phyloP scores from a whole-genome alignment of 2,888 invertebrate species.

The Arctia plantaginis region DNA sequence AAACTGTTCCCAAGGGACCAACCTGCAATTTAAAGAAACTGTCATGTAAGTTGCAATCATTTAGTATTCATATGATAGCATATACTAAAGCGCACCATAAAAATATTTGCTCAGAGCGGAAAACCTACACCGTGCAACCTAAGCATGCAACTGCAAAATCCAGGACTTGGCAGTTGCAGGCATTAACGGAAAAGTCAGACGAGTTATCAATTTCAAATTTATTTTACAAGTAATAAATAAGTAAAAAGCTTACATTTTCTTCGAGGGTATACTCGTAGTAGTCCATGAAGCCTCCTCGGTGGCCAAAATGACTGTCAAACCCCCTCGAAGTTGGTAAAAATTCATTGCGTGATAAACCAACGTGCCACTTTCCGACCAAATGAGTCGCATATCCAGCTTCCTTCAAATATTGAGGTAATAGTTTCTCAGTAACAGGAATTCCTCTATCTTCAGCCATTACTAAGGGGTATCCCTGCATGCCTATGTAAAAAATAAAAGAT shows the following conservation, averaged over 20 bases:
- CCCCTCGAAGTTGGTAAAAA: constrained; percentile 91
- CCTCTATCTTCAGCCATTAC: constrained; percentile 77
- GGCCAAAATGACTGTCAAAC: constrained; percentile 94
- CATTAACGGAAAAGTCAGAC: not conserved
- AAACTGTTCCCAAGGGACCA: constrained; percentile 57
- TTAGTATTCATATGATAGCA: not conserved
- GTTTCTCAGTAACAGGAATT: constrained; percentile 78
- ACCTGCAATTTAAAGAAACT: constrained; percentile 51
- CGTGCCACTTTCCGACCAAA: constrained; percentile 94
- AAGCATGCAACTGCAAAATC: not conserved
- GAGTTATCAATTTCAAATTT: not conserved
- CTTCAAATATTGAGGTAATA: constrained; percentile 88
- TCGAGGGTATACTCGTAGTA: constrained; percentile 88
- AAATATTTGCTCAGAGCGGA: not conserved
- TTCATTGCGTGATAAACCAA: constrained; percentile 84
- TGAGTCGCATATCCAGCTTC: constrained; percentile 90
- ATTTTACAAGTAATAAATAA: not conserved
- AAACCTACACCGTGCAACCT: too few species aligned
- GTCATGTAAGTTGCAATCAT: not conserved
- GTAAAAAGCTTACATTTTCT: constrained; percentile 63
- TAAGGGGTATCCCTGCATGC: constrained; percentile 80
- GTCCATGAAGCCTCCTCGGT: constrained; percentile 93
- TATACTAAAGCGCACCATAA: not conserved
- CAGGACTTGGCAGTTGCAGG: not conserved
- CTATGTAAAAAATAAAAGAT: constrained; percentile 52